Conservation (phyloP, 2,888 invertebrate genomes). For the Ochropleura leucogaster region DNA sequence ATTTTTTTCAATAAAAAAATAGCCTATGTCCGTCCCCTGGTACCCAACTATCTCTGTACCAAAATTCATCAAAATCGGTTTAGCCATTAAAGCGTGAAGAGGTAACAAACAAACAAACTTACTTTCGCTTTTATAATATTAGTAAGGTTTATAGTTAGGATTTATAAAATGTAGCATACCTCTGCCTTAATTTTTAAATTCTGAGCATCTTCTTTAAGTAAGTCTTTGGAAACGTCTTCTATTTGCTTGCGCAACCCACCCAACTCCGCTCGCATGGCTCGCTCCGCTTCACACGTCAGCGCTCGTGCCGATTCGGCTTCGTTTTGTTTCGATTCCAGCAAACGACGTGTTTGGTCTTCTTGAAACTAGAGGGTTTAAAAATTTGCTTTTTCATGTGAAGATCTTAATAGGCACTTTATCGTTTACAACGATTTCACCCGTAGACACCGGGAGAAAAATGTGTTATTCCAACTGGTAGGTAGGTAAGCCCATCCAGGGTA, state of each 20-base stretch:
- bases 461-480: too few species aligned
- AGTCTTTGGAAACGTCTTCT: constrained; percentile 72
- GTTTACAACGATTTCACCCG: not conserved
- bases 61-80: too few species aligned
- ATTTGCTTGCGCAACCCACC: constrained; percentile 77
- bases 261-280: constrained; percentile 81
- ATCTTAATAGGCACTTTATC: not conserved
- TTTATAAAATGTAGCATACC: constrained; percentile 64
- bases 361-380: constrained; percentile 76
- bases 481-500: too few species aligned
- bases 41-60: too few species aligned
- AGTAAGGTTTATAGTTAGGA: too few species aligned
- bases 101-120: too few species aligned
- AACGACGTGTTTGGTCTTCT: constrained; percentile 82
- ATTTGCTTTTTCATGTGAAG: not conserved
- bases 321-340: constrained; percentile 70
- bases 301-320: constrained; percentile 77
- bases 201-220: constrained; percentile 74
- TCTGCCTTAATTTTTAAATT: constrained; percentile 69
- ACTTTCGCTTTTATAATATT: too few species aligned
- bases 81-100: too few species aligned
- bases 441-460: too few species aligned
- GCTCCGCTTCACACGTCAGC: constrained; percentile 79
- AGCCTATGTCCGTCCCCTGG: too few species aligned
- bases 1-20: too few species aligned